A percentile compares a stretch with the other conserved stretches of the same genome.
Conservation (phyloP, 2,113 vertebrate species). For the Pteronura brasiliensis region DNA sequence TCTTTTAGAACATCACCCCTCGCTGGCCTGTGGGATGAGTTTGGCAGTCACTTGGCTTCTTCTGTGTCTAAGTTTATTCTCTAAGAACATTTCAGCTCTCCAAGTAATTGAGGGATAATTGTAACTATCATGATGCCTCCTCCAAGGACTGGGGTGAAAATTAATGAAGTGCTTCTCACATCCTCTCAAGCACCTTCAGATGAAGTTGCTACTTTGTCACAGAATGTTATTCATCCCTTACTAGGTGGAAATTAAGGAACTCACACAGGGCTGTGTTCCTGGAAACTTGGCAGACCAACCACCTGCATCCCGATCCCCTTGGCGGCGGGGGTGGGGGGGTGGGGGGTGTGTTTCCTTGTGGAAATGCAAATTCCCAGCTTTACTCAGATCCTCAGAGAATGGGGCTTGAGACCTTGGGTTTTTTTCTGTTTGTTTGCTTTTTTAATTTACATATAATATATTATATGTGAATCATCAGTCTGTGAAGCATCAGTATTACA, state of each 20-base stretch:
- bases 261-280: background rate
- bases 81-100: background rate
- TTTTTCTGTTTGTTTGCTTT: too few species aligned
- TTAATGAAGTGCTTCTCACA: constrained; percentile 52
- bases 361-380: background rate
- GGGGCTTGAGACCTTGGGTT: background rate
- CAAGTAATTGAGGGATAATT: constrained; percentile 19
- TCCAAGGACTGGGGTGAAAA: constrained; percentile 44
- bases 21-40: background rate
- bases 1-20: background rate
- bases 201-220: constrained; percentile 20
- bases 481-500: too few species aligned
- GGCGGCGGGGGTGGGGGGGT: accelerated
- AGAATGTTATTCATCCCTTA: background rate
- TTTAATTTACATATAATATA: too few species aligned
- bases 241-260: background rate
- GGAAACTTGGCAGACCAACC: background rate
- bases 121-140: background rate
- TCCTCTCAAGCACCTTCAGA: constrained; percentile 5
- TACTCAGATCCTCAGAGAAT: background rate
- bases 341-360: background rate
- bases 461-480: too few species aligned
- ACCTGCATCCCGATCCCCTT: background rate
- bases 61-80: background rate
- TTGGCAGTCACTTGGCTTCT: background rate